These are phyloP conservation scores for Dipus sagitta DNA, from an alignment of 2,797 vertebrate species.

Conservation along the genomic window DNA sequence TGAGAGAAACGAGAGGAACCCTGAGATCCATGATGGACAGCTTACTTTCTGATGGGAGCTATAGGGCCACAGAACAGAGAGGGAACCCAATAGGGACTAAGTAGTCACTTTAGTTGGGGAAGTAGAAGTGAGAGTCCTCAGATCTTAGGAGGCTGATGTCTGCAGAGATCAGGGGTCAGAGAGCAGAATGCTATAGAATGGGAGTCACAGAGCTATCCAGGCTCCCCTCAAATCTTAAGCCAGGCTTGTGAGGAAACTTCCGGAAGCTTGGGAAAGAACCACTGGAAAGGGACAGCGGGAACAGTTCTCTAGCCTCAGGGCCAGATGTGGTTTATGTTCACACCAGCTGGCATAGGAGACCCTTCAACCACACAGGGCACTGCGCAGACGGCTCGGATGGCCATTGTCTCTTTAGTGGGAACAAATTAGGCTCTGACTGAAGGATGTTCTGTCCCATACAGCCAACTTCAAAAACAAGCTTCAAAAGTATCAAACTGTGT, in stretches of 20 bases:
- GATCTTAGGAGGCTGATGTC: not conserved
- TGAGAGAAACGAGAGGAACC: not conserved
- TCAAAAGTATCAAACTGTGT: not conserved
- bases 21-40: not conserved
- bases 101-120: not conserved
- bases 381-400: not conserved
- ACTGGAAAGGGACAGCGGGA: not conserved
- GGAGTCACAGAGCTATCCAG: not conserved
- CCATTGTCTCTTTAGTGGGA: not conserved
- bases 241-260: not conserved
- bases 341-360: not conserved
- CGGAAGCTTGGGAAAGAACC: not conserved
- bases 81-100: not conserved
- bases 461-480: slow-evolving; percentile 3
- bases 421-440: not conserved
- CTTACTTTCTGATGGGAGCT: not conserved
- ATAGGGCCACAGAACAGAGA: slow-evolving; percentile 7
- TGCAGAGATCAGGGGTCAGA: not conserved
- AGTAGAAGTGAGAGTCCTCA: not conserved
- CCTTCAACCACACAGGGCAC: not conserved
- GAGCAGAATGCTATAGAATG: not conserved
- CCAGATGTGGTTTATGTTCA: not conserved
- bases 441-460: not conserved
- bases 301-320: not conserved
- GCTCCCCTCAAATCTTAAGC: not conserved